Percentiles rank a stretch among this genome's conserved stretches.
Conservation (phyloP, 2,113 vertebrate species). For the Bujurquina vittata region DNA sequence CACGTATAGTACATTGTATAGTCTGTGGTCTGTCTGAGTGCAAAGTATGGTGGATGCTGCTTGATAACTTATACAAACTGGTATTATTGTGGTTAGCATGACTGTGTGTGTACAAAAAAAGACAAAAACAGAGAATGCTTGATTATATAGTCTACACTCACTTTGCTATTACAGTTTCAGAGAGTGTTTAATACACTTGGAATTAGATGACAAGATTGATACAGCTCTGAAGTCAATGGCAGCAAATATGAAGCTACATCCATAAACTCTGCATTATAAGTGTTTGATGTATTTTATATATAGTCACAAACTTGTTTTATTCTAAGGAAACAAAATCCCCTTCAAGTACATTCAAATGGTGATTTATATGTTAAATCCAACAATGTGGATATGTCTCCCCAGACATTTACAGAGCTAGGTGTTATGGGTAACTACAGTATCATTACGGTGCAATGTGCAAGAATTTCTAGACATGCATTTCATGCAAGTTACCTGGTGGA, state of each 20-base stretch:
- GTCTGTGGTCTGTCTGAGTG: conserved; percentile 31
- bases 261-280: not conserved
- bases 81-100: conserved; percentile 32
- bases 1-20: conserved; percentile 38
- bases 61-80: conserved; percentile 9
- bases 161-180: conserved; percentile 18
- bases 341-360: not conserved
- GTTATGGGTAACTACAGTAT: not conserved
- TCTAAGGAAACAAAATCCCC: not conserved
- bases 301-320: not conserved
- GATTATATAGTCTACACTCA: conserved; percentile 37
- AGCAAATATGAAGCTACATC: not conserved
- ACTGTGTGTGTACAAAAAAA: conserved; percentile 38
- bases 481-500: not conserved
- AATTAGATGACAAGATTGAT: not conserved
- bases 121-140: conserved; percentile 30
- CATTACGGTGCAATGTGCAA: not conserved
- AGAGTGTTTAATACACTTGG: conserved; percentile 9
- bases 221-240: not conserved
- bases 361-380: not conserved
- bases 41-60: conserved; percentile 6
- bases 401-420: not conserved
- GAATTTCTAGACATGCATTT: accelerated
- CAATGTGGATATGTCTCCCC: not conserved
- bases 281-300: not conserved